Evolutionary conservation across 2,113 vertebrate species (phyloP).

Genomic region (Meriones unguiculatus): DNA sequence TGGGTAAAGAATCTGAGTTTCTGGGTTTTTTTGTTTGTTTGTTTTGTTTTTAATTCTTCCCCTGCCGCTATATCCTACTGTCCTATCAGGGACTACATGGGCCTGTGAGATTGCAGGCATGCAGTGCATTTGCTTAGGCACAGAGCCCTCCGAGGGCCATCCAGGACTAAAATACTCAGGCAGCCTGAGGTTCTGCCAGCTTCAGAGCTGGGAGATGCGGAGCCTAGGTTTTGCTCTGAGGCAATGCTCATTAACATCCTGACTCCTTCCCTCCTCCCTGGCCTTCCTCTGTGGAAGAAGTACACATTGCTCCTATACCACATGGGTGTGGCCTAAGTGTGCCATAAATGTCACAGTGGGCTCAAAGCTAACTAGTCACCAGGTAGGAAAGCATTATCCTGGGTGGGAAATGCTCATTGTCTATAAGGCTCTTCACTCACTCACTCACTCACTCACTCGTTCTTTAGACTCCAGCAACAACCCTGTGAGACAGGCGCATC

Average conservation of each 20-base stretch:
- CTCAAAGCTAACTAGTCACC: not conserved
- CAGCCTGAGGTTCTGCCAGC: not conserved
- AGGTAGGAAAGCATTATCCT: too few relatives aligned
- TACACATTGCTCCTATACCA: not conserved
- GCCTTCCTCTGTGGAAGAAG: not conserved
- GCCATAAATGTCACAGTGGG: not conserved
- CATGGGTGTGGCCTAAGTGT: fast-evolving
- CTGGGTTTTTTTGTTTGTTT: not conserved
- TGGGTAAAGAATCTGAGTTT: not conserved
- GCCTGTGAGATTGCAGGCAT: not conserved
- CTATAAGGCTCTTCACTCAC: not conserved
- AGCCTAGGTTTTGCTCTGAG: not conserved
- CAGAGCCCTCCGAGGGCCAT: not conserved
- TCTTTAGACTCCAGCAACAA: not conserved
- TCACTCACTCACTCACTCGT: not conserved
- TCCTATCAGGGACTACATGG: not conserved
- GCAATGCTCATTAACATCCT: fast-evolving
- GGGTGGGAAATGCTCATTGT: not conserved
- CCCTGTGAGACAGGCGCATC: not conserved
- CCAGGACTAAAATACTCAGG: not conserved
- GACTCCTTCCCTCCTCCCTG: too few relatives aligned
- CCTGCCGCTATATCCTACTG: not conserved
- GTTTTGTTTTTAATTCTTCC: not conserved
- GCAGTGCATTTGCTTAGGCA: not conserved
- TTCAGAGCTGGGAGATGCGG: too few relatives aligned